Percentiles rank a stretch among this genome's conserved stretches.
Conservation (phyloP, 37 sponge, comb jelly and placozoan species). For the Trichoplax adhaerens region DNA sequence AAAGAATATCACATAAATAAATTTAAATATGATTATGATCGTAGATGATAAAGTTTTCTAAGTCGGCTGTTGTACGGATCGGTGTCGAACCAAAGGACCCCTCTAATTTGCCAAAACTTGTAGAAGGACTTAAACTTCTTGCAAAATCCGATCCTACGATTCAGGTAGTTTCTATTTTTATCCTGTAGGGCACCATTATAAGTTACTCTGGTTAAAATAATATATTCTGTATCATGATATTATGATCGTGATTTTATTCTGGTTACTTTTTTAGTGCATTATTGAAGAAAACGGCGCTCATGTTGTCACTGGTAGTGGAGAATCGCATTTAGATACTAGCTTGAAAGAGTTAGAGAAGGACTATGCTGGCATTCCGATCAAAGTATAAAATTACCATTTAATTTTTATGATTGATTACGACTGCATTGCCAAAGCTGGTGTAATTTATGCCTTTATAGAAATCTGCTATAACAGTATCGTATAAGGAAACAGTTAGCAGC, state of each 20-base stretch:
- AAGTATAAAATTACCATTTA: slow-evolving; percentile 14
- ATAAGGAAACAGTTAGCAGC: slow-evolving; percentile 76
- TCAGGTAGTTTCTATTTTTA: slow-evolving; percentile 12
- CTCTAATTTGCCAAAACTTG: slow-evolving; percentile 86
- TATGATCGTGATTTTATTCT: not conserved
- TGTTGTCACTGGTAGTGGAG: slow-evolving; percentile 89
- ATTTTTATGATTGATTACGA: not conserved
- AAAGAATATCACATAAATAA: not conserved
- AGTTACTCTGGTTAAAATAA: not conserved
- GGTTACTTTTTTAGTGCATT: slow-evolving; percentile 29
- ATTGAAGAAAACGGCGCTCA: slow-evolving; percentile 97
- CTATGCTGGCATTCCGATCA: slow-evolving; percentile 96
- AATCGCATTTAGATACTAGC: slow-evolving; percentile 96
- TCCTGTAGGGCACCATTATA: not conserved
- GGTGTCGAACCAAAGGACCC: slow-evolving; percentile 97
- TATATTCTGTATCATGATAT: not conserved
- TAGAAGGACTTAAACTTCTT: slow-evolving; percentile 91
- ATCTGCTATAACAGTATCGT: slow-evolving; percentile 93
- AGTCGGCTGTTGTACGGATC: slow-evolving; percentile 94
- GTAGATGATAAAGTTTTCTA: slow-evolving; percentile 96
- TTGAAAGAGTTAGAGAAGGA: slow-evolving; percentile 97
- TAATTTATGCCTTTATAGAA: slow-evolving; percentile 30
- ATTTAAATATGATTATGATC: not conserved
- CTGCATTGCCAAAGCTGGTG: not conserved
- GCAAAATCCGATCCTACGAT: slow-evolving; percentile 99